Percentiles rank a stretch among this genome's conserved stretches.
phyloP scores from a whole-genome alignment of 1,140 invertebrate genomes.

The Drosophila jambulina region DNA sequence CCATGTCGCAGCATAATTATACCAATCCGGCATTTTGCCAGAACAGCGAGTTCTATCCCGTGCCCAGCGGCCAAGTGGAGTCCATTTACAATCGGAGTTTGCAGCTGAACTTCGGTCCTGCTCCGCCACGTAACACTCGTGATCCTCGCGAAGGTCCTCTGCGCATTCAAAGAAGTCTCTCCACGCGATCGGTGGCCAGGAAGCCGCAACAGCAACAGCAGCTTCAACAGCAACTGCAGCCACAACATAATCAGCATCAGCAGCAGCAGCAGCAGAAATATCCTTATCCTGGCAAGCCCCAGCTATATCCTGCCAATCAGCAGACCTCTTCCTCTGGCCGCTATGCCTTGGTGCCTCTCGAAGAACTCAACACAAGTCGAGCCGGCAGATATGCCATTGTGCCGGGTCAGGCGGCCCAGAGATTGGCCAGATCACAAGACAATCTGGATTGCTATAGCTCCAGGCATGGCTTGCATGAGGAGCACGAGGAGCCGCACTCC shows the following conservation, averaged over 20 bases:
- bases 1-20: conserved; percentile 87
- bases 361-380: conserved; percentile 74
- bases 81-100: conserved; percentile 81
- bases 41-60: conserved; percentile 88
- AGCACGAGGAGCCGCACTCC: conserved; percentile 72
- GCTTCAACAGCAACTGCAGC: conserved; percentile 50
- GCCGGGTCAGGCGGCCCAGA: conserved; percentile 58
- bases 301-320: conserved; percentile 24
- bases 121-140: conserved; percentile 66
- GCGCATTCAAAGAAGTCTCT: conserved; percentile 84
- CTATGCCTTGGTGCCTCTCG: conserved; percentile 86
- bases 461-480: conserved; percentile 48
- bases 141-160: conserved; percentile 79
- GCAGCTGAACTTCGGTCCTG: conserved; percentile 76
- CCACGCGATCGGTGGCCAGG: conserved; percentile 78
- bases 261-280: conserved; percentile 41
- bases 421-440: conserved; percentile 77
- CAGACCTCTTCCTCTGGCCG: conserved; percentile 66
- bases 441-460: conserved; percentile 73
- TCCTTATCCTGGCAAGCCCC: not conserved
- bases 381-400: conserved; percentile 66
- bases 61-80: conserved; percentile 60
- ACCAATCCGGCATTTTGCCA: conserved; percentile 92
- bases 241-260: conserved; percentile 48
- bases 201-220: conserved; percentile 57